Conservation (phyloP, 1,140 invertebrate genomes). For the Drosophila equinoxialis region DNA sequence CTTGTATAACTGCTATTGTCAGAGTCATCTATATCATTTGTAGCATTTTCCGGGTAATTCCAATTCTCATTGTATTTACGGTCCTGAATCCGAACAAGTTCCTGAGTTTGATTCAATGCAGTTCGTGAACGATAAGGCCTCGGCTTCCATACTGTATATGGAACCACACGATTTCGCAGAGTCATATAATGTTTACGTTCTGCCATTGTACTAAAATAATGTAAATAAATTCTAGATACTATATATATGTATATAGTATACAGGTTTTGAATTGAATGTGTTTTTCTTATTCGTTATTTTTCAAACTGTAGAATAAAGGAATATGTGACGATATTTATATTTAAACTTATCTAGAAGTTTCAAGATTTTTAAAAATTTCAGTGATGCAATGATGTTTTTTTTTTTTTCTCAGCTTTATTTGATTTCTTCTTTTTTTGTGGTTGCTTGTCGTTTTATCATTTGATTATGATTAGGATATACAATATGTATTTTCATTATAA, state of each 20-base stretch:
- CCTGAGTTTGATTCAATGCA: neutral
- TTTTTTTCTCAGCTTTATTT: constrained; percentile 71
- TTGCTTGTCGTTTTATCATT: constrained; percentile 6
- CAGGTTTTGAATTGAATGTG: neutral
- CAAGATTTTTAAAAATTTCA: no score
- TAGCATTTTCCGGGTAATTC: no score
- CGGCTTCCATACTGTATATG: neutral
- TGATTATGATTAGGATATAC: constrained; percentile 24
- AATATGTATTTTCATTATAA: constrained; percentile 42
- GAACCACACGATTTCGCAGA: neutral
- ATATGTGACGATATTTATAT: no score
- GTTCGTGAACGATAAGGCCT: neutral
- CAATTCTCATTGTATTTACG: no score
- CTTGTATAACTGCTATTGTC: no score
- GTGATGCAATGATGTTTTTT: neutral
- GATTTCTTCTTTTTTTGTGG: constrained; percentile 36
- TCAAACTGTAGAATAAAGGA: neutral
- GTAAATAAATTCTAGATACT: no score
- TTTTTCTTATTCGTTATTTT: neutral
- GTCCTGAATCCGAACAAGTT: no score
- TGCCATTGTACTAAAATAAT: no score
- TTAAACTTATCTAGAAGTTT: no score
- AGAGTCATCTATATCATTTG: no score
- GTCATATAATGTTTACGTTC: neutral
- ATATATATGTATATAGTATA: no score